Evolutionary conservation across 2,113 vertebrate species (phyloP).

Genomic region (Oryzias melastigma): DNA sequence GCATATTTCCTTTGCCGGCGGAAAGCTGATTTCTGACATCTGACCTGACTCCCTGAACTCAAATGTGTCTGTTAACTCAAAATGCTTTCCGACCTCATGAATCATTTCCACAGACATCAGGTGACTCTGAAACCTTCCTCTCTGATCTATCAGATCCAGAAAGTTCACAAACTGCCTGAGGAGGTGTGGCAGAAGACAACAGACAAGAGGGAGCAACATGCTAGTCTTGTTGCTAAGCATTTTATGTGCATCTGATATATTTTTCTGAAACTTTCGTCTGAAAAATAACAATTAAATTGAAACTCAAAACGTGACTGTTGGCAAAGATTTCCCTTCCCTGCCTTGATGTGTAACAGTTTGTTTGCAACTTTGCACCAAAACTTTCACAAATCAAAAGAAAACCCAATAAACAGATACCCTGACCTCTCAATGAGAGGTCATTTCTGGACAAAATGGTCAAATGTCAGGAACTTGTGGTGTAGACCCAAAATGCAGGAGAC

Average conservation of each 20-base stretch:
- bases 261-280: no score
- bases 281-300: no score
- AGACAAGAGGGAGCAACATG: neutral
- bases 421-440: no score
- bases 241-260: conserved; percentile 4
- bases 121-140: conserved; percentile 1
- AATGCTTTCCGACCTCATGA: conserved; percentile 63
- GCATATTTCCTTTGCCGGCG: conserved; percentile 35
- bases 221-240: neutral
- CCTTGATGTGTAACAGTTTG: no score
- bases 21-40: conserved; percentile 22
- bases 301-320: no score
- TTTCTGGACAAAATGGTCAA: no score
- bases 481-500: no score
- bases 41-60: conserved; percentile 44
- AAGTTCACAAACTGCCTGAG: neutral
- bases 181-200: neutral
- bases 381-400: no score
- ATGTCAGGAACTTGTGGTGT: no score
- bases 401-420: no score
- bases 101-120: conserved; percentile 47
- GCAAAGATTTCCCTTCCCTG: no score
- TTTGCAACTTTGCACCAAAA: no score
- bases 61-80: conserved; percentile 39
- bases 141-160: neutral